Evolutionary conservation across 2,113 vertebrate genomes (phyloP).

Genomic region (Psammodynastes pulverulentus): DNA sequence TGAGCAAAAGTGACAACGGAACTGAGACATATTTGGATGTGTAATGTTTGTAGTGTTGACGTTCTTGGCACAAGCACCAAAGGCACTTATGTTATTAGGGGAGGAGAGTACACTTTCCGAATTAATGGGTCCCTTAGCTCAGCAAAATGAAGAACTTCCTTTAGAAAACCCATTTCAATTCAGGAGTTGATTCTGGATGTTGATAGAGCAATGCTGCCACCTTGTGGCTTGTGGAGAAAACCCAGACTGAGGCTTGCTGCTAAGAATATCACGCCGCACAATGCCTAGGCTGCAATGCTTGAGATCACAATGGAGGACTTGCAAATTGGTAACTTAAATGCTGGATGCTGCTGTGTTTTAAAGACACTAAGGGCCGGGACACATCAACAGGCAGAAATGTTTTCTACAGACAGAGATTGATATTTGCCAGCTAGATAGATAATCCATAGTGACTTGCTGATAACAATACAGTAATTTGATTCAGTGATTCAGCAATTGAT

Average conservation of each 20-base stretch:
- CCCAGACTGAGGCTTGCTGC: not conserved
- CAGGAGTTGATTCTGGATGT: not conserved
- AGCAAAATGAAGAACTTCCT: not conserved
- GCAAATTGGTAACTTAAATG: not conserved
- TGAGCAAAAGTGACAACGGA: not conserved
- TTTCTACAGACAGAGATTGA: not conserved
- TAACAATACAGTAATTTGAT: not conserved
- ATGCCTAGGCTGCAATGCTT: not conserved
- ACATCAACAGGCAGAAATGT: not conserved
- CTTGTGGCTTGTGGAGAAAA: conserved; percentile 41
- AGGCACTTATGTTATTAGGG: not conserved
- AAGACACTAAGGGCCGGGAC: not conserved
- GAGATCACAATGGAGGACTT: not conserved
- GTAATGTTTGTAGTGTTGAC: not conserved
- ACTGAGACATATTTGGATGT: not conserved
- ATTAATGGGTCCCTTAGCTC: not conserved
- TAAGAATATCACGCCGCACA: not conserved
- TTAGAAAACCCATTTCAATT: not conserved
- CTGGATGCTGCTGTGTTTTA: not conserved
- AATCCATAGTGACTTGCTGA: not conserved
- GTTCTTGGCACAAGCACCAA: not conserved
- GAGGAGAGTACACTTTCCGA: not conserved
- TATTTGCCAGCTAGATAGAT: not conserved
- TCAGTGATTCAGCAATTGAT: not conserved
- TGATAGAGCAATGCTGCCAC: conserved; percentile 48